These are phyloP conservation scores for Lissocephala sabroskyi DNA, from an alignment of 2,888 invertebrate genomes.

Conservation along the genomic window DNA sequence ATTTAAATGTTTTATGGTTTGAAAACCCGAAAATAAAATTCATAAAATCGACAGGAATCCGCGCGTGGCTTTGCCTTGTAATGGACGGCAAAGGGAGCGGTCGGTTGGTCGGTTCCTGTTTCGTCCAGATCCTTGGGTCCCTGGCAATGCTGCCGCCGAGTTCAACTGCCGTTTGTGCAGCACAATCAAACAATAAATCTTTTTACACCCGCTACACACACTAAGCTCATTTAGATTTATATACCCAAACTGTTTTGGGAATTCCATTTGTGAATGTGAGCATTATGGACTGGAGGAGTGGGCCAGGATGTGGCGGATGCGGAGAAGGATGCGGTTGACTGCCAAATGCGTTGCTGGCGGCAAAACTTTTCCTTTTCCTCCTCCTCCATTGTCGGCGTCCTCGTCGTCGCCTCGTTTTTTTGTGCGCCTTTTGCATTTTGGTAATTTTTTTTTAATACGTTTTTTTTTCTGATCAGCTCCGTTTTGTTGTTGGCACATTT, in stretches of 20 bases:
- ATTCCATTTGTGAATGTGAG: conserved; percentile 37
- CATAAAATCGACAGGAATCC: conserved; percentile 51
- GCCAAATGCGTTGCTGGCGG: not conserved
- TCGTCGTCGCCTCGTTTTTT: not conserved
- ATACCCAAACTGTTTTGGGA: conserved; percentile 39
- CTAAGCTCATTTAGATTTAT: conserved; percentile 64
- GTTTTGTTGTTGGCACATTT: conserved; percentile 5
- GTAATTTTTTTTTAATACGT: conserved; percentile 35
- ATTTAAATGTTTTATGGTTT: conserved; percentile 58
- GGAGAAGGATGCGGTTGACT: not conserved
- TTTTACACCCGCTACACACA: conserved; percentile 30
- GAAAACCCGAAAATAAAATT: conserved; percentile 51
- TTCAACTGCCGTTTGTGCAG: conserved; percentile 12
- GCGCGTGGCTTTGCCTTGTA: conserved; percentile 22
- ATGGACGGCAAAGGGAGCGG: too few species aligned
- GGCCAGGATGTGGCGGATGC: too few species aligned
- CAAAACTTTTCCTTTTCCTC: conserved; percentile 13
- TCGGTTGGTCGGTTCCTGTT: not conserved
- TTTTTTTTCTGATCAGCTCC: conserved; percentile 32
- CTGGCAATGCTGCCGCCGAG: conserved; percentile 16
- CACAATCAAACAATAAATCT: conserved; percentile 62
- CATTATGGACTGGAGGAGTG: too few species aligned
- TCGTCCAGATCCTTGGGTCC: not conserved
- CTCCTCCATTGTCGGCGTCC: conserved; percentile 4
- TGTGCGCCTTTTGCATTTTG: conserved; percentile 13